These are phyloP conservation scores for Drosophila flavopinicola DNA, from an alignment of 2,888 invertebrate species.

Conservation along the genomic window DNA sequence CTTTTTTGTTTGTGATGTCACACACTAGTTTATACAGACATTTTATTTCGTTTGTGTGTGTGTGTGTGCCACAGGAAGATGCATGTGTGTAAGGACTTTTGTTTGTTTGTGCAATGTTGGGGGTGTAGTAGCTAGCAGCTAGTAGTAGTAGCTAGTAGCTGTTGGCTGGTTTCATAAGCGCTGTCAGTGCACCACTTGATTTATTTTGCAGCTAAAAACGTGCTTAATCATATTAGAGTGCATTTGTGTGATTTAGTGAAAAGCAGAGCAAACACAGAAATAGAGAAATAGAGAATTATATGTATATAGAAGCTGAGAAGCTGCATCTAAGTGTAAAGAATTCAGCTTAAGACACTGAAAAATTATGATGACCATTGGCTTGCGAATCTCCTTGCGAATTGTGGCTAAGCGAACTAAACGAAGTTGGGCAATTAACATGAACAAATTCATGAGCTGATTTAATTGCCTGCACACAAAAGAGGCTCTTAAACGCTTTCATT, in stretches of 20 bases:
- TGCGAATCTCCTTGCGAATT: too few relatives aligned
- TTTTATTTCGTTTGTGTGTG: conserved; percentile 36
- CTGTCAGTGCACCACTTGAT: conserved; percentile 70
- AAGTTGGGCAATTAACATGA: too few relatives aligned
- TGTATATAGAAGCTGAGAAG: conserved; percentile 16
- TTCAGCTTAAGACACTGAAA: conserved; percentile 27
- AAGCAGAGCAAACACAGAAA: conserved; percentile 44
- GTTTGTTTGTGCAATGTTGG: conserved; percentile 56
- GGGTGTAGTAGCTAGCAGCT: conserved; percentile 15
- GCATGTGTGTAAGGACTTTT: conserved; percentile 49
- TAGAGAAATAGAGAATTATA: conserved; percentile 17
- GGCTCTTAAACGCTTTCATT: too few relatives aligned
- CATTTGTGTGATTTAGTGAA: conserved; percentile 76
- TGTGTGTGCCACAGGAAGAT: conserved; percentile 8
- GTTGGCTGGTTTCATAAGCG: conserved; percentile 59
- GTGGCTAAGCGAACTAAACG: too few relatives aligned
- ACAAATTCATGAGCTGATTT: neutral
- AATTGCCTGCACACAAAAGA: neutral
- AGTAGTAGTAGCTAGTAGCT: conserved; percentile 16
- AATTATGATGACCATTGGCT: conserved; percentile 40
- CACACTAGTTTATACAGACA: conserved; percentile 39
- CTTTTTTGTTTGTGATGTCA: conserved; percentile 30
- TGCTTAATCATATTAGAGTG: conserved; percentile 82
- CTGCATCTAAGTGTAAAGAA: conserved; percentile 11
- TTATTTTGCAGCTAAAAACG: conserved; percentile 80